phyloP scores from a whole-genome alignment of 2,888 invertebrate species.

The Nesidiocoris tenuis region DNA sequence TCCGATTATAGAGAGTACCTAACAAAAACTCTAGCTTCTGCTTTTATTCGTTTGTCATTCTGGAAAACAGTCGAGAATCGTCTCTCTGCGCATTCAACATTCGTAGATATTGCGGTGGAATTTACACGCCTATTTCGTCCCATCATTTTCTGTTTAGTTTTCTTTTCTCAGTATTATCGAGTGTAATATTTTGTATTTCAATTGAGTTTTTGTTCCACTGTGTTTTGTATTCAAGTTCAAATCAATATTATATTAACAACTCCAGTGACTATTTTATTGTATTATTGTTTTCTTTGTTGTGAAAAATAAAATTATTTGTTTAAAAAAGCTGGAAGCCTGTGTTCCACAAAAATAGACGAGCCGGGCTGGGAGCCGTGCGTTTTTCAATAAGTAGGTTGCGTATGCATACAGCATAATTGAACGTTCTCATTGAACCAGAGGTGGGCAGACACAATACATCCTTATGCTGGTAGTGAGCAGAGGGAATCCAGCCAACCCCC shows the following conservation, averaged over 20 bases:
- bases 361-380: too few relatives aligned
- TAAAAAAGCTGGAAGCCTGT: slow-evolving; percentile 25
- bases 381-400: too few relatives aligned
- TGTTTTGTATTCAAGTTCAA: slow-evolving; percentile 41
- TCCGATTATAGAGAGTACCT: slow-evolving; percentile 3
- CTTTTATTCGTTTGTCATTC: slow-evolving; percentile 27
- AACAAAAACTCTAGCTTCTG: slow-evolving; percentile 31
- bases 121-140: neutral
- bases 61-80: slow-evolving; percentile 13
- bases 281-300: slow-evolving; percentile 44
- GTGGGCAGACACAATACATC: too few relatives aligned
- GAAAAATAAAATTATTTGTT: slow-evolving; percentile 44
- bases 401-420: too few relatives aligned
- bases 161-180: slow-evolving; percentile 43
- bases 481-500: too few relatives aligned
- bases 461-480: too few relatives aligned
- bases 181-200: slow-evolving; percentile 40
- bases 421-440: too few relatives aligned
- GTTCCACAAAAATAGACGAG: too few relatives aligned
- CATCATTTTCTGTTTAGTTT: slow-evolving; percentile 3
- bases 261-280: slow-evolving; percentile 29
- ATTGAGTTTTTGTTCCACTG: slow-evolving; percentile 33
- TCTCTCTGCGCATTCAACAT: neutral
- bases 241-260: slow-evolving; percentile 37
- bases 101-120: slow-evolving; percentile 23